Evolutionary conservation across 1,140 invertebrate species (phyloP), one percentile per base, ranked within the genome.

Genomic region (Zeugodacus cucurbitae): DNA sequence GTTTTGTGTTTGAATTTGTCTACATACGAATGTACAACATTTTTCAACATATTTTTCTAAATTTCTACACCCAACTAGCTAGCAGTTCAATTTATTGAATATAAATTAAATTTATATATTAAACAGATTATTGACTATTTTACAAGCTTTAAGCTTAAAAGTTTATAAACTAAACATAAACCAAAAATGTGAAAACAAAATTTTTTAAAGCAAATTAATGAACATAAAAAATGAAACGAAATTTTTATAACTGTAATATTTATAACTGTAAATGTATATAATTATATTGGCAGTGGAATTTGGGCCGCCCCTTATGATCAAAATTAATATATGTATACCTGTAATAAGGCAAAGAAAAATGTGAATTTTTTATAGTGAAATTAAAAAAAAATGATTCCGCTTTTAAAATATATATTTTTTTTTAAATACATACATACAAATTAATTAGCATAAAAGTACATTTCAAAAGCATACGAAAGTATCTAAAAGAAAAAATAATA

Each of bases 281-380:
- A 64, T 29, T 26, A 41, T 37, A 74, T n/a, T 74, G 67, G 67
- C 17, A 74, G 6, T 20, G 17, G 8, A 22, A 74, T 74, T 74
- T 37, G 32, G 74, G 17, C 74, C 74, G 41, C 22, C 74, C 41
- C n/a, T 26, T 82, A 82, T 82, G 74, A 82, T 29, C 74, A 82
- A 82, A 82, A 82, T 82, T 82, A 48, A 48, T 41, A 82, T 26
- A 29, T 14, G 48, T 54, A 54, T 54, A 54, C 48, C 48, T 54
- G 48, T 20, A 54, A 20, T 3, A 20, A 82, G n/a, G 74, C 41
- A 82, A n/a, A 54, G n/a, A 7, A 54, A 82, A 54, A 82, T 48
- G 26, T 54, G 74, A 82, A n/a, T 10, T 54, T 54, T 82, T 82
- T 82, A 82, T 11, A 26, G 41, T 48, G 48, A 54, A 48, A 82